Percentiles rank a stretch among this genome's conserved stretches.
Evolutionary conservation across 2,113 vertebrate species (phyloP).

Genomic region (Corvus hawaiiensis): DNA sequence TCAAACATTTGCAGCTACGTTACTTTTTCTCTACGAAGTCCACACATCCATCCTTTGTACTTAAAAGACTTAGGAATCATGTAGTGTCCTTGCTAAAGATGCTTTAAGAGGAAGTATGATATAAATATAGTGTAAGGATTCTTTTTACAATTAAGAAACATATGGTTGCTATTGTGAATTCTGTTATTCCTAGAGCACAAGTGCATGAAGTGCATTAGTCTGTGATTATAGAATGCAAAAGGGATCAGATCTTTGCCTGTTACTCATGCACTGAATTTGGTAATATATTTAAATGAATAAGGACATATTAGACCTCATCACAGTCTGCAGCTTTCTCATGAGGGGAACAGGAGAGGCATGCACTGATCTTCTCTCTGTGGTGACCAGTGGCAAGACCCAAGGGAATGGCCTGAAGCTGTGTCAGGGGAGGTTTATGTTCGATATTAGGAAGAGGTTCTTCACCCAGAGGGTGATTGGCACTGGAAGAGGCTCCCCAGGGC

Average conservation of each 20-base stretch:
- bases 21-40: not conserved
- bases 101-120: not conserved
- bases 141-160: not conserved
- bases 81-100: not conserved
- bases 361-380: not conserved
- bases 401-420: not conserved
- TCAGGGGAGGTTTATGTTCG: fast-evolving
- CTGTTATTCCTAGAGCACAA: not conserved
- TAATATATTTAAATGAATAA: not conserved
- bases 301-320: not conserved
- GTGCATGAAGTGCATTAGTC: not conserved
- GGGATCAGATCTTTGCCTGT: not conserved
- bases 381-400: fast-evolving
- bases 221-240: not conserved
- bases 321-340: not conserved
- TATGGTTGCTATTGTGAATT: not conserved
- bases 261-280: not conserved
- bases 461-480: not conserved
- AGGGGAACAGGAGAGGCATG: not conserved
- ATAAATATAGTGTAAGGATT: not conserved
- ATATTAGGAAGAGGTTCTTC: fast-evolving
- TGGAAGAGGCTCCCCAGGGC: not conserved
- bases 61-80: not conserved
- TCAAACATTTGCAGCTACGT: not conserved
- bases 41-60: not conserved